phyloP scores from a whole-genome alignment of 1,140 invertebrate genomes.

The Zaprionus taronus region DNA sequence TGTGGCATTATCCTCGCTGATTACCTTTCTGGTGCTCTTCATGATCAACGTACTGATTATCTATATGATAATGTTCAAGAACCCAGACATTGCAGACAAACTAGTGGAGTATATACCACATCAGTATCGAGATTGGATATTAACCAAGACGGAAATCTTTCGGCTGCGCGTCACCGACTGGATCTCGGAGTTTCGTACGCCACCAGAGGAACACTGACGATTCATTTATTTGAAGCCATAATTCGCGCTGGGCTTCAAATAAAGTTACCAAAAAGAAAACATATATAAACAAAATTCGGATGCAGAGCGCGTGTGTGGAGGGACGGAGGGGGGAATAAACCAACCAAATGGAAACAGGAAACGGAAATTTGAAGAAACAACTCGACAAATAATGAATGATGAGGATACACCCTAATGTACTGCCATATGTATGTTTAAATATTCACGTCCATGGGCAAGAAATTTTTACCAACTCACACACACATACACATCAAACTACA shows the following conservation, averaged over 20 bases:
- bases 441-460: conserved; percentile 64
- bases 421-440: conserved; percentile 64
- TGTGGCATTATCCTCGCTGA: conserved; percentile 70
- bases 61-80: conserved; percentile 82
- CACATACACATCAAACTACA: conserved; percentile 58
- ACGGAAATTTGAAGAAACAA: conserved; percentile 34
- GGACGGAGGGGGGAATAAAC: neutral
- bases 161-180: conserved; percentile 78
- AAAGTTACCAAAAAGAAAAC: conserved; percentile 1
- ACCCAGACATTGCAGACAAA: conserved; percentile 78
- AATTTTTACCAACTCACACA: conserved; percentile 54
- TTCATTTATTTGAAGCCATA: conserved; percentile 84
- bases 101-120: conserved; percentile 77
- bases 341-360: neutral
- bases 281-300: conserved; percentile 50
- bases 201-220: conserved; percentile 82
- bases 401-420: conserved; percentile 35
- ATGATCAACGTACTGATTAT: conserved; percentile 72
- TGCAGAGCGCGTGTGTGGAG: conserved; percentile 62
- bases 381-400: conserved; percentile 13
- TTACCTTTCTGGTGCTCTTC: conserved; percentile 72
- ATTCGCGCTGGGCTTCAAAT: conserved; percentile 74
- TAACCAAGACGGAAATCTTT: conserved; percentile 80
- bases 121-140: conserved; percentile 81
- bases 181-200: conserved; percentile 81